Conservation (phyloP, 2,113 vertebrate species). For the Anthoscopus minutus region DNA sequence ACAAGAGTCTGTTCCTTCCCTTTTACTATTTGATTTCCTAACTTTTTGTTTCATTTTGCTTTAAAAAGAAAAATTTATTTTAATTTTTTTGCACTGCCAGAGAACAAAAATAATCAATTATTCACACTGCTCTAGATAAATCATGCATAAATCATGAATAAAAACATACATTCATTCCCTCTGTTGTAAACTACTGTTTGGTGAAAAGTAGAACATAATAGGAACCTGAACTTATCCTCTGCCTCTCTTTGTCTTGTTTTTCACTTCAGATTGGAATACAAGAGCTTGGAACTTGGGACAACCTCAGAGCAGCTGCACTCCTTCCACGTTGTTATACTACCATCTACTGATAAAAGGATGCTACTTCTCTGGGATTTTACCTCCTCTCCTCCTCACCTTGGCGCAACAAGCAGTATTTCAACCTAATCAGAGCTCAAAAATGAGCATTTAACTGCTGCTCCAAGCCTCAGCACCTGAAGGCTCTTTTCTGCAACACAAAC, state of each 20-base stretch:
- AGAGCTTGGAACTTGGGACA: background rate
- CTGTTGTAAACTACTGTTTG: background rate
- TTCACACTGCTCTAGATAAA: background rate
- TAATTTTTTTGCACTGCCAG: background rate
- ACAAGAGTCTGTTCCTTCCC: background rate
- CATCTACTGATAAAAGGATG: conserved; percentile 75
- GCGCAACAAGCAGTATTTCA: conserved; percentile 2
- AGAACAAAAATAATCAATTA: conserved; percentile 51
- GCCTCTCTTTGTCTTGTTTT: background rate
- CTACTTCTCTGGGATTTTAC: conserved; percentile 55
- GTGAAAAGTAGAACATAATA: background rate
- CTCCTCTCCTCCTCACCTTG: background rate
- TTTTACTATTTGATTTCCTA: conserved; percentile 1
- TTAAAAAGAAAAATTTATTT: background rate
- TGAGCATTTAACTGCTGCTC: background rate
- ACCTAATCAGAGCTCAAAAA: background rate
- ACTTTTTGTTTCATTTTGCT: background rate
- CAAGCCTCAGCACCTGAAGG: background rate
- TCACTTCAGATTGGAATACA: background rate
- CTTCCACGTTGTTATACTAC: conserved; percentile 70
- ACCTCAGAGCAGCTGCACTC: background rate
- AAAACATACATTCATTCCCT: background rate
- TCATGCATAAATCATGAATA: background rate
- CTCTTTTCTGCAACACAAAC: background rate
- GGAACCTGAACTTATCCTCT: background rate